Evolutionary conservation across 1,140 invertebrate genomes (phyloP).

Genomic region (Eulimnadia texana): DNA sequence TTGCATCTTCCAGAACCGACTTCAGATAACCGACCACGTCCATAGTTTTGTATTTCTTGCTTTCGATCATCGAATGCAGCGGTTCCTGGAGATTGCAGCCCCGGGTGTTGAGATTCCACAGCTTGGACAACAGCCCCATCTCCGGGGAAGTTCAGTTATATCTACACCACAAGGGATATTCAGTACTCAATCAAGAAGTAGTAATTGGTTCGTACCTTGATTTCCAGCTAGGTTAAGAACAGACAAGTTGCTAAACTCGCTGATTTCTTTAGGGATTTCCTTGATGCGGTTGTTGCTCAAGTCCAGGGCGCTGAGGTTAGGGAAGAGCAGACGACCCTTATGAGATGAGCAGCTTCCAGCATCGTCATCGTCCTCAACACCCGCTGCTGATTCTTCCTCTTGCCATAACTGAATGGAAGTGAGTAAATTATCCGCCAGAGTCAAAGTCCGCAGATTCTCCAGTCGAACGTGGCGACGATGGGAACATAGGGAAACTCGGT

Average conservation of each 20-base stretch:
- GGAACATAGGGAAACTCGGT: conserved; percentile 37
- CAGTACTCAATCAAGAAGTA: background rate
- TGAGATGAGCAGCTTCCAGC: background rate
- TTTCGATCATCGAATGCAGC: conserved; percentile 78
- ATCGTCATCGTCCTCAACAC: background rate
- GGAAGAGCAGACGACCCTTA: conserved; percentile 57
- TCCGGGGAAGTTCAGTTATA: conserved; percentile 79
- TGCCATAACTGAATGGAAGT: conserved; percentile 59
- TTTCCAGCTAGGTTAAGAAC: conserved; percentile 90
- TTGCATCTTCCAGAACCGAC: conserved; percentile 73
- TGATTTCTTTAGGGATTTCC: conserved; percentile 67
- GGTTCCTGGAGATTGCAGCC: conserved; percentile 80
- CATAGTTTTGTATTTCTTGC: conserved; percentile 87
- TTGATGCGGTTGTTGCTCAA: conserved; percentile 73
- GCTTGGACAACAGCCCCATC: conserved; percentile 76
- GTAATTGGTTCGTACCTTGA: conserved; percentile 42
- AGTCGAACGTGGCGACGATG: conserved; percentile 67
- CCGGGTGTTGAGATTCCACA: conserved; percentile 91
- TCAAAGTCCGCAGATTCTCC: conserved; percentile 62
- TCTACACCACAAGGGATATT: conserved; percentile 37
- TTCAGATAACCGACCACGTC: conserved; percentile 93
- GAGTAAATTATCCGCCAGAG: conserved; percentile 72
- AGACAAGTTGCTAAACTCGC: conserved; percentile 73
- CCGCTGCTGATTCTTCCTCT: conserved; percentile 41
- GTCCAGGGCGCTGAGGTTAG: conserved; percentile 87